Base-by-base conservation (phyloP, 2,797 vertebrate genomes). In the Rhinogobio ventralis region DNA sequence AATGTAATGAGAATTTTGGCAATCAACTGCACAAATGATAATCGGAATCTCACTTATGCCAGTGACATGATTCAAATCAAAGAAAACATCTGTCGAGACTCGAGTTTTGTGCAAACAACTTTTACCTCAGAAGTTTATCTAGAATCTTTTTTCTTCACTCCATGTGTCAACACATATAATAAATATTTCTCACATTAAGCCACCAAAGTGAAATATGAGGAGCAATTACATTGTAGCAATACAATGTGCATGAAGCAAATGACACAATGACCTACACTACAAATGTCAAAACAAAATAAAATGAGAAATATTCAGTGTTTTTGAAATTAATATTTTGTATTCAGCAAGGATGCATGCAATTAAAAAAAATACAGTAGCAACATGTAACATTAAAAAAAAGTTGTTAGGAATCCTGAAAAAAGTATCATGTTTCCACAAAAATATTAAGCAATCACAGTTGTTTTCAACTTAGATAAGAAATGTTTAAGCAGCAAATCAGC, bases 101-200 rank as follows among this genome's bases (percentile, higher is more conserved):
- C 19, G 5, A 74, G 49, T 10, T 6, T 25, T 51, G 15, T 5
- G 15, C 4, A 51, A 74, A 74, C 25, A 74, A 15, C 6, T 14
- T n/a, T 57, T 76, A 25, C 23, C 53, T 76, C 53, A 57, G 33
- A 76, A 57, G 53, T 39, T 25, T 39, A 76, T 76, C 33, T 17
- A 25, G 6, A 15, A 76, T 39, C 49, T 33, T 53, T 53, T 51
- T 36, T 19, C 30, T 5, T 36, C 51, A 33, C 72, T 74, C 17
- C 5, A 14, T 3, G 45, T 28, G 10, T 15, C 20, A 36, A 75
- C 30, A 57, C 46, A 13, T 0, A 15, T 15, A 39, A 36, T 39
- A 39, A 57, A 53, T 15, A n/a, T n/a, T 55, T 19, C 49, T 75
- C 30, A 55, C 30, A 75, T 23, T 75, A 75, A n/a, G 11, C 11